Conservation (phyloP, 2,888 invertebrate species). For the Quadriops clusia region DNA sequence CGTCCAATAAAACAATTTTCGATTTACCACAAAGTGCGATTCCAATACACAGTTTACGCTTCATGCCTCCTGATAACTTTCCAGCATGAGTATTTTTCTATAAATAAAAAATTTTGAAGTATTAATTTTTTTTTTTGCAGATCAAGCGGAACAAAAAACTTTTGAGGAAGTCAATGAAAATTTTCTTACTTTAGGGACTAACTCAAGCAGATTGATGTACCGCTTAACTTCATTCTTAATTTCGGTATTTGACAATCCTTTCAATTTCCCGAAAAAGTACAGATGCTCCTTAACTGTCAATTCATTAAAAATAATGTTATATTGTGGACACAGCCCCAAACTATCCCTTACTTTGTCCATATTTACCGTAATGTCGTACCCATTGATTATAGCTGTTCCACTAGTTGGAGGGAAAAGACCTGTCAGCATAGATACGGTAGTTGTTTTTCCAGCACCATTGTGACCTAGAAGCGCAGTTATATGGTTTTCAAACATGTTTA, state of each 20-base stretch:
- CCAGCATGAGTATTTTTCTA: constrained; percentile 46
- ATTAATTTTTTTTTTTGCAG: constrained; percentile 13
- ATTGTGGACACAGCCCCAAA: constrained; percentile 74
- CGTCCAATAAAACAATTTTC: constrained; percentile 59
- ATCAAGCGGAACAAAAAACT: no score
- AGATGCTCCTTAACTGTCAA: constrained; percentile 75
- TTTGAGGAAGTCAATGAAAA: no score
- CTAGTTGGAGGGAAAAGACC: constrained; percentile 57
- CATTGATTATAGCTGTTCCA: constrained; percentile 60
- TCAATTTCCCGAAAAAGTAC: constrained; percentile 66
- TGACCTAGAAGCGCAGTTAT: constrained; percentile 73
- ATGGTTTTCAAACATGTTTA: constrained; percentile 80
- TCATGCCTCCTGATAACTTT: constrained; percentile 66
- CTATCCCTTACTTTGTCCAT: constrained; percentile 53
- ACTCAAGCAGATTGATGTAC: constrained; percentile 52
- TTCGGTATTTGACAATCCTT: constrained; percentile 45
- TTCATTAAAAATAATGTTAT: constrained; percentile 73
- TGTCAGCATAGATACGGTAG: constrained; percentile 86
- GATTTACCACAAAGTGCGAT: constrained; percentile 66
- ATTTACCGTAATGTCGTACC: constrained; percentile 56
- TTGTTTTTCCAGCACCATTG: constrained; percentile 79
- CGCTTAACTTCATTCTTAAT: constrained; percentile 49
- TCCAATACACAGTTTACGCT: constrained; percentile 63
- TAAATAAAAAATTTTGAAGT: constrained; percentile 14
- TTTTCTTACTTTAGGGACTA: constrained; percentile 54